Conservation (phyloP, 1,140 invertebrate genomes). For the Solenopsis fugax region DNA sequence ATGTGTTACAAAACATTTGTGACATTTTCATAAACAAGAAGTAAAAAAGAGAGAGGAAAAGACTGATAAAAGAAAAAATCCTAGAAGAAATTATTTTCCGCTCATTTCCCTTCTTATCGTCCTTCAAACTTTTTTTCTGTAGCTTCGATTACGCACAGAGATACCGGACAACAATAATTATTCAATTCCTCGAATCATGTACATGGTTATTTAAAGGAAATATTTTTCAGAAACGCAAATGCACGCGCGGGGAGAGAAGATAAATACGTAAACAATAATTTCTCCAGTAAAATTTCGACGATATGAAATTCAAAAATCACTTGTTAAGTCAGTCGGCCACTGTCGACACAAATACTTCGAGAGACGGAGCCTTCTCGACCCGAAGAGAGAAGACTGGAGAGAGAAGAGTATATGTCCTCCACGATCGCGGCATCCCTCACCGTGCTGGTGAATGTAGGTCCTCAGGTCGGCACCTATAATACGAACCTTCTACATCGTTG, state of each 20-base stretch:
- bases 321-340: conserved; percentile 60
- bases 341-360: conserved; percentile 70
- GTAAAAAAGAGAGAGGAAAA: not conserved
- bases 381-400: conserved; percentile 24
- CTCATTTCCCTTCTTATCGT: conserved; percentile 9
- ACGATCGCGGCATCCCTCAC: conserved; percentile 50
- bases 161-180: conserved; percentile 8
- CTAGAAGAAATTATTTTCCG: conserved; percentile 12
- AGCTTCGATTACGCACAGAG: not conserved
- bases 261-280: conserved; percentile 46
- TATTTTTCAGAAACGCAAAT: conserved; percentile 16
- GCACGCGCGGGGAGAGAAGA: not conserved
- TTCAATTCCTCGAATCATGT: conserved; percentile 44
- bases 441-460: conserved; percentile 83
- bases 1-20: not conserved
- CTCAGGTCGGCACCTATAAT: conserved; percentile 83
- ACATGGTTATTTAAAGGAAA: conserved; percentile 24
- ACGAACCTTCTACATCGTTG: conserved; percentile 77
- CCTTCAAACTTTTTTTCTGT: not conserved
- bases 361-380: conserved; percentile 47
- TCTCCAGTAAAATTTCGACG: conserved; percentile 72
- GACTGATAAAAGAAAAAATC: not conserved
- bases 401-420: conserved; percentile 24
- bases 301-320: conserved; percentile 71
- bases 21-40: not conserved